phyloP scores from a whole-genome alignment of 64 coral and sea anemone genomes.

The Actinia equina region DNA sequence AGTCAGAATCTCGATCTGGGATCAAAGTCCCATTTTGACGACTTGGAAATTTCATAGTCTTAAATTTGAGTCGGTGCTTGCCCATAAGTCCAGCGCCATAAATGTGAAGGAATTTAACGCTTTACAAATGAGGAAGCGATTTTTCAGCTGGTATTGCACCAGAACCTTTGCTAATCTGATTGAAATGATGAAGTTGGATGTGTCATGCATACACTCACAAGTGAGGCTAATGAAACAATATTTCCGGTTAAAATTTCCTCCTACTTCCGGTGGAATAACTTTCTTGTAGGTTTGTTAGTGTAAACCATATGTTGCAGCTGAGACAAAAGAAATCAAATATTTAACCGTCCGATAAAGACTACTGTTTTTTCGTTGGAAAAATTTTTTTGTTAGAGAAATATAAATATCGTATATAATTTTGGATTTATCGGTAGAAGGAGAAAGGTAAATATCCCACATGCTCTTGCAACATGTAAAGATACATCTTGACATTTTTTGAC shows the following conservation, averaged over 20 bases:
- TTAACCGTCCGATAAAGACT: no score
- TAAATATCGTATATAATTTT: no score
- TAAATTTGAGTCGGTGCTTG: slow-evolving; percentile 29
- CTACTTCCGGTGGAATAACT: slow-evolving; percentile 19
- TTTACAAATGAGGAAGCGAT: neutral
- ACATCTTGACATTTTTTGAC: no score
- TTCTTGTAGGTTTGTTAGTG: no score
- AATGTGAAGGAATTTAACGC: slow-evolving; percentile 12
- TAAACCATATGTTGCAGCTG: no score
- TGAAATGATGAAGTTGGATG: neutral
- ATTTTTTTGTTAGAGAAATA: no score
- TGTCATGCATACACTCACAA: slow-evolving; percentile 1
- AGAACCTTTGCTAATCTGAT: slow-evolving; percentile 9
- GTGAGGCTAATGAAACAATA: neutral
- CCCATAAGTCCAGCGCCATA: slow-evolving; percentile 26
- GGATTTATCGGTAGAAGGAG: no score
- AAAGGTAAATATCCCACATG: no score
- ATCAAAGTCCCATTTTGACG: slow-evolving; percentile 69
- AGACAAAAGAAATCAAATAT: no score
- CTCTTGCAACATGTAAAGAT: no score
- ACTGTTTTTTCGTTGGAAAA: no score
- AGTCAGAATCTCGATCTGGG: slow-evolving; percentile 63
- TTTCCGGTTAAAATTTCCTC: neutral
- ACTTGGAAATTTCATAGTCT: slow-evolving; percentile 66
- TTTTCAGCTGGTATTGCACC: slow-evolving; percentile 3